Evolutionary conservation across 2,888 invertebrate species (phyloP).

Genomic region (Pachymerium ferrugineum): DNA sequence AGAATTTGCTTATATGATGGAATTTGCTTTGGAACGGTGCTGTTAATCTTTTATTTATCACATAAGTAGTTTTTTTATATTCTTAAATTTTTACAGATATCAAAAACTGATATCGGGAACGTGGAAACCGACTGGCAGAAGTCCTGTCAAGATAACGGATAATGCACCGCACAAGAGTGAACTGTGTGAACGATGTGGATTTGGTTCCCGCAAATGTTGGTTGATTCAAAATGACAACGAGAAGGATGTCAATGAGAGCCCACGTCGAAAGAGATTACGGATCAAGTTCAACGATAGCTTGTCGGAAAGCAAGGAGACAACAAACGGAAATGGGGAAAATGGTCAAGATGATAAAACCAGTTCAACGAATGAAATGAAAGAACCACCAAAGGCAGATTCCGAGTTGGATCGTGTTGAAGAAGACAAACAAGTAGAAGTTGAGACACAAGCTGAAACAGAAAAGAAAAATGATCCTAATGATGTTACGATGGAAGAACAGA

Average conservation of each 20-base stretch:
- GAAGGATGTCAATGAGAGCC: not conserved
- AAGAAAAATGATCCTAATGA: too few species aligned
- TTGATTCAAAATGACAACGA: not conserved
- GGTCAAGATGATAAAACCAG: too few species aligned
- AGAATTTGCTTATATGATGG: constrained; percentile 31
- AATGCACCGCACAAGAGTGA: constrained; percentile 10
- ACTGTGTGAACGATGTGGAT: constrained; percentile 25
- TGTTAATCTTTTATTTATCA: not conserved
- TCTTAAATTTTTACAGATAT: not conserved
- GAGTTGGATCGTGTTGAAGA: too few species aligned
- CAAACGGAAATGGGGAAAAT: too few species aligned
- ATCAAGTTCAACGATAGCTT: too few species aligned
- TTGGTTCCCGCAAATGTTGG: constrained; percentile 24
- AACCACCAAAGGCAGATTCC: too few species aligned
- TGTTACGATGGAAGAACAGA: too few species aligned
- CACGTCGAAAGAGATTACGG: too few species aligned
- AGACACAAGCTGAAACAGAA: too few species aligned
- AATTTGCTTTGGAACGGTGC: constrained; percentile 28
- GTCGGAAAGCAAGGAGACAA: too few species aligned
- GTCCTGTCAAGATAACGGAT: not conserved
- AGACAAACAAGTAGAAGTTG: too few species aligned
- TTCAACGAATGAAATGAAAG: too few species aligned
- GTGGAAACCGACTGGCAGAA: constrained; percentile 11
- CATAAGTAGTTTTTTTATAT: not conserved
- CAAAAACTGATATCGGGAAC: not conserved